A percentile compares a stretch with the other conserved stretches of the same genome.
These are phyloP conservation scores for Tridacna gigas DNA, from an alignment of 2,888 invertebrate species.

Conservation along the genomic window DNA sequence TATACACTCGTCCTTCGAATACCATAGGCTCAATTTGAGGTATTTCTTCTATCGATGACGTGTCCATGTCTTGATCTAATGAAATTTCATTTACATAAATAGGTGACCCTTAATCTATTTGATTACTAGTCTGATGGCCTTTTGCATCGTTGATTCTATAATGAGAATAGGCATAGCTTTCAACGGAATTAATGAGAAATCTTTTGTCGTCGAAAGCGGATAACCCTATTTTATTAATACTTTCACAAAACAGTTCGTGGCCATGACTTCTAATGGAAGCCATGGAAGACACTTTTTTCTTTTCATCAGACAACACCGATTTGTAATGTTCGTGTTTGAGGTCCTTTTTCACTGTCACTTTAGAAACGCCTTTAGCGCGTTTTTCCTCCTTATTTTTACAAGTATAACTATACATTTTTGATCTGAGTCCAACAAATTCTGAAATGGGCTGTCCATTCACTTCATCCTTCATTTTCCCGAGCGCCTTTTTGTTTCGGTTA, in stretches of 20 bases:
- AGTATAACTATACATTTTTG: conserved; percentile 54
- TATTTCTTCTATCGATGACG: background rate
- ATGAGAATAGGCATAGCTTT: conserved; percentile 59
- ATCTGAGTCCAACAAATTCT: conserved; percentile 74
- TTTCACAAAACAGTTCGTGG: conserved; percentile 53
- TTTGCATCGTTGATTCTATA: conserved; percentile 27
- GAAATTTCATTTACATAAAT: too few relatives aligned
- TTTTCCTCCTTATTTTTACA: conserved; percentile 50
- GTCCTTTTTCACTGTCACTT: conserved; percentile 57
- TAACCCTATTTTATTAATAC: conserved; percentile 49
- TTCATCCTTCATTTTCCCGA: conserved; percentile 83
- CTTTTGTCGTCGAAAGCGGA: conserved; percentile 62
- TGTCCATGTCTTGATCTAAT: too few relatives aligned
- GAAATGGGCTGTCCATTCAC: conserved; percentile 63
- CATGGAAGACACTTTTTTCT: conserved; percentile 46
- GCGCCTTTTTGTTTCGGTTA: conserved; percentile 84
- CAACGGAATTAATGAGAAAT: conserved; percentile 42
- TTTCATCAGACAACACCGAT: conserved; percentile 47
- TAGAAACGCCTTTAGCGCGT: conserved; percentile 56
- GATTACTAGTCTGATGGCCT: background rate
- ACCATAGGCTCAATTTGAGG: background rate
- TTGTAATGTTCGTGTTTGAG: conserved; percentile 53
- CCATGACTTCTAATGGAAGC: conserved; percentile 42
- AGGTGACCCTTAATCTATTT: background rate
- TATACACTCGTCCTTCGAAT: background rate